Base-by-base conservation (phyloP, 2,888 invertebrate genomes). In the Digitonthophagus gazella region DNA sequence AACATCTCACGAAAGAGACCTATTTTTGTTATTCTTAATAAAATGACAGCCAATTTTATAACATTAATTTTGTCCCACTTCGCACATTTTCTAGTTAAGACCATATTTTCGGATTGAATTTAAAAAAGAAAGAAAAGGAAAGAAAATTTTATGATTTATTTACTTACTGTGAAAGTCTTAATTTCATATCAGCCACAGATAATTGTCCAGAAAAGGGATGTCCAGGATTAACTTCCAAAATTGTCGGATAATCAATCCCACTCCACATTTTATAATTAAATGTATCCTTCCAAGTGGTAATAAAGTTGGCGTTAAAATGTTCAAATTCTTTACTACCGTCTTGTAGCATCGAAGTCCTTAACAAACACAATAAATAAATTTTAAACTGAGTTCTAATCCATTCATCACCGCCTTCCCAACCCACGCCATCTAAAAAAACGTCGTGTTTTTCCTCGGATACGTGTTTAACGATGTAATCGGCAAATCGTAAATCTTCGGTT, bases 331-430 rank as follows among this genome's bases (percentile, higher is more conserved):
- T 88, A 70, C 89, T 86, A 58, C 91, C 91, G 75, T 93, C 93
- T 83, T 88, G 90, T 74, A 91, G 82, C 72, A 93, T 84, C 44
- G 93, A 91, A 5, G 95, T 94, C 76, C 94, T 87, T 74, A 96
- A 80, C 70, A 96, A 84, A 78, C 93, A 93, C 75, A 96, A 84
- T 72, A 94, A 85, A 80, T 96, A 96, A 65, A 93, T 91, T 73
- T 92, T 90, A 81, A 98, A 98, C 83, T 98, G 98, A 66, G 95
- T 91, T 73, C 98, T 86, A 72, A 98, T 92, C 98, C 98, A 99
- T 75, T 94, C 92, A 79, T 98, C 98, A 18, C 97, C 96, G 65
- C 98, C 98, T 81, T 95, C 94, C 91, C 92, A 93, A 16, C 90
- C 90, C 28, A 91, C 90, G 0, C 90, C 90, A 77, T 91, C 91